Conservation (phyloP, 2,888 invertebrate species). For the Falcaria lacertinaria region DNA sequence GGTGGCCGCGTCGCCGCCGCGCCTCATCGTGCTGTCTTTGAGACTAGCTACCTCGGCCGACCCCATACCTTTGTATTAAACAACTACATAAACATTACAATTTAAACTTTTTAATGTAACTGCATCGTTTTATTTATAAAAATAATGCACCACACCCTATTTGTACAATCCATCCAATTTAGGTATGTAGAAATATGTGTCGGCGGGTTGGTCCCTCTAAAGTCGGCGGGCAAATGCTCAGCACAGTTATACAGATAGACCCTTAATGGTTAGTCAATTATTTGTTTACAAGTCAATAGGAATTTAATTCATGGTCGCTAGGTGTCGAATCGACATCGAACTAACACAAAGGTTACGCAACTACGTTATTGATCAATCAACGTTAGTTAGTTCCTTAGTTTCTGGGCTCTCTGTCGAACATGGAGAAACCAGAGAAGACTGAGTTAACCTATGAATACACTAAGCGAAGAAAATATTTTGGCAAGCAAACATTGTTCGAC, state of each 20-base stretch:
- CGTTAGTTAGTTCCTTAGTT: not conserved
- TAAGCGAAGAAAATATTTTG: conserved; percentile 85
- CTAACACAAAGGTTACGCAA: not conserved
- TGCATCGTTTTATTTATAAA: not conserved
- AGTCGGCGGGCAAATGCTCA: no score
- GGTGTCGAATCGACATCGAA: no score
- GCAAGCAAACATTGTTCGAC: conserved; percentile 84
- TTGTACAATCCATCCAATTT: no score
- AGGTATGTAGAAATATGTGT: no score
- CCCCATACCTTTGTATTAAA: conserved; percentile 63
- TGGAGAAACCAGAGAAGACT: conserved; percentile 61
- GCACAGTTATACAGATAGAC: no score
- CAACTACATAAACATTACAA: not conserved
- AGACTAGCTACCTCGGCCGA: conserved; percentile 58
- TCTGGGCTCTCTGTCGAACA: conserved; percentile 20
- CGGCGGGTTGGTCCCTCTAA: no score
- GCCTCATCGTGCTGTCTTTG: conserved; percentile 51
- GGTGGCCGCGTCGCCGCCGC: conserved; percentile 57
- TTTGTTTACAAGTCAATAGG: no score
- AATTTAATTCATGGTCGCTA: no score
- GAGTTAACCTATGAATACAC: conserved; percentile 79
- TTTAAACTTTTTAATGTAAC: not conserved
- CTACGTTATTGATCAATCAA: conserved; percentile 23
- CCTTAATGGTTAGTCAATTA: no score
- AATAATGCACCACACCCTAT: no score